These are phyloP conservation scores for Ceratotherium simum DNA, from an alignment of 2,113 vertebrate species.

Conservation along the genomic window DNA sequence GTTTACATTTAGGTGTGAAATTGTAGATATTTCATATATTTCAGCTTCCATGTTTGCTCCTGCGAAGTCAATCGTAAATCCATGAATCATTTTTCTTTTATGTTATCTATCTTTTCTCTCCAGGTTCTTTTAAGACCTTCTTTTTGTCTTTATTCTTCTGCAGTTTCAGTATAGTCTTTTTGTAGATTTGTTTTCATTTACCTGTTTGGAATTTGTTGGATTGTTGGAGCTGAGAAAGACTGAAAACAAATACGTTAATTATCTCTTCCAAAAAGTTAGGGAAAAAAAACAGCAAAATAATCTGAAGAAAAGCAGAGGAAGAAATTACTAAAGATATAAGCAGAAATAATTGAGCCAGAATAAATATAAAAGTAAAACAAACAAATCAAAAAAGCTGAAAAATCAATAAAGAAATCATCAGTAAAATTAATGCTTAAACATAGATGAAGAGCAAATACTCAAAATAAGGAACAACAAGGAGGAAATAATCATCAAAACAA, in stretches of 20 bases:
- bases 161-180: background rate
- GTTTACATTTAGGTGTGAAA: background rate
- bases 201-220: background rate
- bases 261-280: background rate
- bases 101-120: background rate
- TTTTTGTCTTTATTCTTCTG: background rate
- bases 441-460: background rate
- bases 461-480: background rate
- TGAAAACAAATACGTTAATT: constrained; percentile 18
- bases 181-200: background rate
- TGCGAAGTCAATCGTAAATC: background rate
- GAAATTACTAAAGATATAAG: background rate
- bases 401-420: background rate
- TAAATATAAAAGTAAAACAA: background rate
- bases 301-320: background rate
- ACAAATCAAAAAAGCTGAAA: background rate
- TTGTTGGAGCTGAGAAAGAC: background rate
- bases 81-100: background rate
- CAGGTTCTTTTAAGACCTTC: background rate
- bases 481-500: background rate
- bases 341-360: background rate
- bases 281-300: background rate
- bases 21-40: background rate
- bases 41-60: background rate
- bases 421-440: background rate